Evolutionary conservation across 2,797 vertebrate species (phyloP).

Genomic region (Malurus leucopterus): DNA sequence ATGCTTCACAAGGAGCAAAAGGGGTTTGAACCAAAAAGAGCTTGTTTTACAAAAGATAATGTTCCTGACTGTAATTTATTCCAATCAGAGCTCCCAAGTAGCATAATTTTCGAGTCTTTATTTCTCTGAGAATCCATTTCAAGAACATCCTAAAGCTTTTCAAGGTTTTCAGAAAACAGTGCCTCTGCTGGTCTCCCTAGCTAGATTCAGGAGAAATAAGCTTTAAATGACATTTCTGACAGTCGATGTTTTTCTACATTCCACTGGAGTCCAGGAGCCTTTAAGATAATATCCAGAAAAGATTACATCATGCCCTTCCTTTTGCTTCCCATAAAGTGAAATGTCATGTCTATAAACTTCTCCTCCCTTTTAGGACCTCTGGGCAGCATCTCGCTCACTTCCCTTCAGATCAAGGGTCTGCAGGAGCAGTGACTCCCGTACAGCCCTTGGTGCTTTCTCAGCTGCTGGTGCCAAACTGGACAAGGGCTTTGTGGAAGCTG

Average conservation of each 20-base stretch:
- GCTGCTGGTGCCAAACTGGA: background rate
- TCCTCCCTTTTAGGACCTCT: background rate
- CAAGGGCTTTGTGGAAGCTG: background rate
- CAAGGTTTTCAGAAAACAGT: background rate
- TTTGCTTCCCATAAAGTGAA: conserved; percentile 19
- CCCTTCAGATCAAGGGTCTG: background rate
- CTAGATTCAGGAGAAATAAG: background rate
- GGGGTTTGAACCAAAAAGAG: background rate
- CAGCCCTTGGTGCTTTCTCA: background rate
- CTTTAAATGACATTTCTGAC: background rate
- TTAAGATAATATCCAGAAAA: background rate
- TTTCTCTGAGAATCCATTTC: background rate
- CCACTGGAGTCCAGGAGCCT: background rate
- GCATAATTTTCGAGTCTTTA: background rate
- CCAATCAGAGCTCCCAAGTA: background rate
- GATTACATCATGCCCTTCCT: background rate
- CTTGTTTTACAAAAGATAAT: background rate
- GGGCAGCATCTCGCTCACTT: background rate
- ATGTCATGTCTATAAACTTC: conserved; percentile 34
- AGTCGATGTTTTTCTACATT: background rate
- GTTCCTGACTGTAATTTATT: background rate
- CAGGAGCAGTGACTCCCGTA: background rate
- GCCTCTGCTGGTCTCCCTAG: background rate
- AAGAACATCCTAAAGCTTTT: background rate
- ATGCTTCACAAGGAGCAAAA: background rate